A percentile compares a stretch with the other conserved stretches of the same genome.
Evolutionary conservation across 1,140 invertebrate genomes (phyloP).

Genomic region (Acromyrmex heyeri): DNA sequence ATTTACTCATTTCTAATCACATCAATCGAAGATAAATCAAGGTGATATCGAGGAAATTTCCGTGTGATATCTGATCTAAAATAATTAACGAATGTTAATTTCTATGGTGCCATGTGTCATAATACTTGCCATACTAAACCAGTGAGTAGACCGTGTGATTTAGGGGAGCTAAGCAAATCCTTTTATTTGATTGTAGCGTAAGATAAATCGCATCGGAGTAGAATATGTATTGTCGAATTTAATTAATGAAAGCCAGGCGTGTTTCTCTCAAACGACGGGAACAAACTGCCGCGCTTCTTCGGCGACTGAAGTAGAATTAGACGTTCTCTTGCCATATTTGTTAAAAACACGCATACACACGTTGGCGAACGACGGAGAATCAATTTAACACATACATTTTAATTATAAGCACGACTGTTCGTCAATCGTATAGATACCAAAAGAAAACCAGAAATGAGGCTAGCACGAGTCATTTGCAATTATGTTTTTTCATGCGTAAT

Average conservation of each 20-base stretch:
- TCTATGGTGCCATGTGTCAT: conserved; percentile 71
- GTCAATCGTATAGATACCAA: conserved; percentile 29
- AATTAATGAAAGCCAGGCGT: not conserved
- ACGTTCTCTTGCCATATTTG: conserved; percentile 64
- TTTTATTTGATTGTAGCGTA: conserved; percentile 36
- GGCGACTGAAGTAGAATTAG: conserved; percentile 31
- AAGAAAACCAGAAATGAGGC: conserved; percentile 38
- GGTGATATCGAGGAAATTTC: not conserved
- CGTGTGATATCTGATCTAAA: conserved; percentile 59
- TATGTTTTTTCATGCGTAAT: conserved; percentile 61
- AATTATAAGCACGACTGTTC: conserved; percentile 26
- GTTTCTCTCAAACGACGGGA: not conserved
- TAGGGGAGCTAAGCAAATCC: conserved; percentile 9
- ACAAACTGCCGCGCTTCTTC: not conserved
- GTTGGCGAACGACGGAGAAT: not conserved
- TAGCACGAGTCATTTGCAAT: conserved; percentile 48
- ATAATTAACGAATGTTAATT: conserved; percentile 32
- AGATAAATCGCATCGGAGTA: conserved; percentile 4
- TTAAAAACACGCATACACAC: conserved; percentile 34
- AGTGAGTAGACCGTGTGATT: conserved; percentile 57
- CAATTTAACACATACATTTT: conserved; percentile 26
- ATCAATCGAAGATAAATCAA: not conserved
- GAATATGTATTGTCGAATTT: not conserved
- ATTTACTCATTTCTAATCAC: not conserved
- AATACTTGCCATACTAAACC: conserved; percentile 71